Evolutionary conservation across 2,888 invertebrate species (phyloP).

Genomic region (Polyommatus iphigenia): DNA sequence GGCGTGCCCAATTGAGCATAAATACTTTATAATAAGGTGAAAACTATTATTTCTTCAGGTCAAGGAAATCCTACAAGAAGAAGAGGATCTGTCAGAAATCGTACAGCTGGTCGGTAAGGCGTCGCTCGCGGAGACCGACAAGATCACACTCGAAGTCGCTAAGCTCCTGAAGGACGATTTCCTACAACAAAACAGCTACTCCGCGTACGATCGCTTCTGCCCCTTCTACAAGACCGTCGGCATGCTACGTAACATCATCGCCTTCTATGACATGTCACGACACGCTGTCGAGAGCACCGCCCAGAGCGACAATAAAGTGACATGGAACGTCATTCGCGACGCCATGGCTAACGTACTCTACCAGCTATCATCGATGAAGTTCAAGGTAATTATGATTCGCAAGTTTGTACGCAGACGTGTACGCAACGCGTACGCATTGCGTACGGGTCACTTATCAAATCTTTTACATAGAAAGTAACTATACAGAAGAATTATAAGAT

Average conservation of each 20-base stretch:
- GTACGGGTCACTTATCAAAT: neutral
- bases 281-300: conserved; percentile 99
- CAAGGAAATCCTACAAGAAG: conserved; percentile 97
- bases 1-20: too few species aligned
- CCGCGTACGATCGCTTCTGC: conserved; percentile 97
- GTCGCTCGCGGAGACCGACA: conserved; percentile 98
- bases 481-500: too few species aligned
- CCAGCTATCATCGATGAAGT: conserved; percentile 99
- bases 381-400: conserved; percentile 85
- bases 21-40: neutral
- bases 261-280: conserved; percentile 98
- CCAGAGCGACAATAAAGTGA: conserved; percentile 98
- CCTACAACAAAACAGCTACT: conserved; percentile 98
- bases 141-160: conserved; percentile 99
- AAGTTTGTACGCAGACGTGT: neutral
- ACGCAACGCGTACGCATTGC: neutral
- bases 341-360: conserved; percentile 98
- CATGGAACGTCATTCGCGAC: conserved; percentile 98
- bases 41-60: conserved; percentile 58
- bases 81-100: conserved; percentile 99
- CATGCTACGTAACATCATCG: conserved; percentile 98
- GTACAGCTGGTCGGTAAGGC: conserved; percentile 99
- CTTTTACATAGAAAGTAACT: neutral
- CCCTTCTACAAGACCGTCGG: conserved; percentile 99
- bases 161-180: conserved; percentile 99